Base-by-base conservation (phyloP, 1,140 invertebrate genomes). In the Heliconius eleuchia region DNA sequence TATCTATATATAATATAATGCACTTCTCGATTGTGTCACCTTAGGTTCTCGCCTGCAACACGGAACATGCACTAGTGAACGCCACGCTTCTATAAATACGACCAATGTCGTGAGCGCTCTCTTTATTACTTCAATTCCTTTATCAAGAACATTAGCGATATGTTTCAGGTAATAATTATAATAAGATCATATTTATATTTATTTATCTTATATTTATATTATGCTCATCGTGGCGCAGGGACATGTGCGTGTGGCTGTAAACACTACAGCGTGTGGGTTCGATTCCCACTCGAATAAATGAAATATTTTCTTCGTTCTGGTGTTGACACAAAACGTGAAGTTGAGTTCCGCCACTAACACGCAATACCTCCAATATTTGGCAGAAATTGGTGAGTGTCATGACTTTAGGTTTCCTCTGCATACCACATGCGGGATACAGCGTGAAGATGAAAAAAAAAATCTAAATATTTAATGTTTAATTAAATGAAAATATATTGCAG, bases 61-160 rank as follows among this genome's bases (percentile, higher is more conserved):
- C 76, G 76, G 88, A 89, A 90, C 89, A 85, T 88, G 89, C 87
- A 60, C 55, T 82, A 91, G 90, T 90, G 91, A 93, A 92, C 81
- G 90, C 88, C 84, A 81, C 39, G 80, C 83, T 85, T 88, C 87
- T 93, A 93, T 93, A 93, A 91, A 93, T 93, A 92, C 89, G 80
- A 86, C 74, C 83, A 78, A 78, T 82, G 78, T 74, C 60, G 78
- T 76, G 74, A 77, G 78, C 79, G 71, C 71, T 74, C 74, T 79
- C 78, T 83, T 84, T 87, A 86, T 88, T 88, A 85, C 84, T 83
- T 77, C 73, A 77, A 81, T 88, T 80, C 85, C 85, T 85, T 89
- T 87, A 85, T 88, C 78, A 87, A 87, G 83, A 84, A 82, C 84
- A 77, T 80, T 84, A 79, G 37, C 83, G 85, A 85, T 82, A 92